Evolutionary conservation across 1,140 invertebrate species (phyloP).

Genomic region (Bombus polaris): DNA sequence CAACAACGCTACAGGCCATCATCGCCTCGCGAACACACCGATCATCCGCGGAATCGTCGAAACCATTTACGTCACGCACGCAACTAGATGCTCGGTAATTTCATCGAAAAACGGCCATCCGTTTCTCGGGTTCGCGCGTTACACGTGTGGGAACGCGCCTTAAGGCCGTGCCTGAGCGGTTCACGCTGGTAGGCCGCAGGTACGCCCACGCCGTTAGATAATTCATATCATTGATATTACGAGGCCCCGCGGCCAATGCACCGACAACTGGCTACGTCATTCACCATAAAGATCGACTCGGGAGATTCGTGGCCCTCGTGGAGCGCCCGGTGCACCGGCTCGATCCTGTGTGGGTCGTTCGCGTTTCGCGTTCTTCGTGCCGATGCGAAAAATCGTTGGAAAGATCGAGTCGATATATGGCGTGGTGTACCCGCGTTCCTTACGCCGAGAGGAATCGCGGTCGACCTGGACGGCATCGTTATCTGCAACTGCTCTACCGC

Average conservation of each 20-base stretch:
- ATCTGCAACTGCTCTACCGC: no score
- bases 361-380: neutral
- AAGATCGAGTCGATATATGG: neutral
- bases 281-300: constrained; percentile 49
- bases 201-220: constrained; percentile 70
- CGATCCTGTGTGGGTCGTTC: neutral
- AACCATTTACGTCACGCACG: neutral
- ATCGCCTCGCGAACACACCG: neutral
- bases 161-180: neutral
- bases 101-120: neutral
- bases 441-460: no score
- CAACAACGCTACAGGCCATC: neutral
- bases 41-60: neutral
- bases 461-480: no score
- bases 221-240: constrained; percentile 68
- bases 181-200: constrained; percentile 49
- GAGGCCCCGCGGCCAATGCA: constrained; percentile 52
- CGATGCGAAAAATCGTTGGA: neutral
- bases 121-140: constrained; percentile 14
- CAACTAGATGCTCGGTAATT: neutral
- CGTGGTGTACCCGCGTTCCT: no score
- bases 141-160: constrained; percentile 19
- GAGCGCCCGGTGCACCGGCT: neutral
- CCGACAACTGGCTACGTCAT: constrained; percentile 52
- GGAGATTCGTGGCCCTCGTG: constrained; percentile 46